Evolutionary conservation across 2,797 vertebrate genomes (phyloP).

Genomic region (Dendrocincla fuliginosa): DNA sequence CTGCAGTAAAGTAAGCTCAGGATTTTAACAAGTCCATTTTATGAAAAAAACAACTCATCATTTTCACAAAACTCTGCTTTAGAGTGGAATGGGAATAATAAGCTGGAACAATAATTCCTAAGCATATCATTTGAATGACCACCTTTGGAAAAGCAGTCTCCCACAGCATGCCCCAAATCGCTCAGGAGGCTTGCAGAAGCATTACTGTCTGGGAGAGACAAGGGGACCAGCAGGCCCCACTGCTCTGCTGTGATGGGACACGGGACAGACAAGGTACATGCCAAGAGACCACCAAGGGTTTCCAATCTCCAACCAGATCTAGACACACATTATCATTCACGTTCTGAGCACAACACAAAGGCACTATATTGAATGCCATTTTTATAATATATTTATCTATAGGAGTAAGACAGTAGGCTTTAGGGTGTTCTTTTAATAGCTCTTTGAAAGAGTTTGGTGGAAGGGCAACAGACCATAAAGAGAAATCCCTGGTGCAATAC

Average conservation of each 20-base stretch:
- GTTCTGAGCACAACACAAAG: not conserved
- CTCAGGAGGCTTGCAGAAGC: not conserved
- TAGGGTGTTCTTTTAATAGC: not conserved
- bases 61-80: not conserved
- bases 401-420: not conserved
- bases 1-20: not conserved
- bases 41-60: not conserved
- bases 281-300: not conserved
- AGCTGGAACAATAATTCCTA: not conserved
- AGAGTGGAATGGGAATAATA: not conserved
- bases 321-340: not conserved
- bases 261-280: not conserved
- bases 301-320: not conserved
- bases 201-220: not conserved
- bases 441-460: not conserved
- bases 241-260: not conserved
- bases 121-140: not conserved
- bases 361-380: not conserved
- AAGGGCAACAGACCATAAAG: not conserved
- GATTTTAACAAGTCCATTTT: not conserved
- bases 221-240: not conserved
- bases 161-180: not conserved
- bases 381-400: not conserved
- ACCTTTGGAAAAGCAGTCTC: not conserved
- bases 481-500: not conserved